phyloP scores from a whole-genome alignment of 2,797 vertebrate genomes.

The Pseudomugil tenellus region DNA sequence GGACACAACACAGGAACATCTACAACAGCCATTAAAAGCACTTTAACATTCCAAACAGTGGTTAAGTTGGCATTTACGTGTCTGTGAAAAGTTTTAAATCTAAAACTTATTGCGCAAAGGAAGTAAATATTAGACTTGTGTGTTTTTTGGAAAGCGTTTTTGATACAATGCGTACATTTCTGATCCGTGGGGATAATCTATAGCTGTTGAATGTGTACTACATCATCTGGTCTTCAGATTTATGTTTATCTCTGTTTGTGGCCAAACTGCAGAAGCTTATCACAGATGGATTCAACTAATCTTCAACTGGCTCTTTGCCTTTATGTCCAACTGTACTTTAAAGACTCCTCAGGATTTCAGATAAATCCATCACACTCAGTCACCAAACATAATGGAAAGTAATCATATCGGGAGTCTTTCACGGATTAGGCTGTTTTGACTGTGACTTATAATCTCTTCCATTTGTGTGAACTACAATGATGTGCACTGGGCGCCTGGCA shows the following conservation, averaged over 20 bases:
- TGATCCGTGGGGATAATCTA: slow-evolving; percentile 65
- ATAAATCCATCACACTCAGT: slow-evolving; percentile 75
- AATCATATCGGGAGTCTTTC: slow-evolving; percentile 82
- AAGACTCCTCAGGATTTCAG: slow-evolving; percentile 74
- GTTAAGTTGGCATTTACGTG: neutral
- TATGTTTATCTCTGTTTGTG: slow-evolving; percentile 73
- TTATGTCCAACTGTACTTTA: slow-evolving; percentile 75
- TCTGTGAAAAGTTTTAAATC: slow-evolving; percentile 28
- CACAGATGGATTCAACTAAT: slow-evolving; percentile 74
- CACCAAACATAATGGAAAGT: slow-evolving; percentile 78
- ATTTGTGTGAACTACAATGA: slow-evolving; percentile 81
- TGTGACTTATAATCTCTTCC: slow-evolving; percentile 79
- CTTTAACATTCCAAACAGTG: slow-evolving; percentile 8
- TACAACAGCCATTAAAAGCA: slow-evolving; percentile 30
- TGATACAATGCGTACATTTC: slow-evolving; percentile 53
- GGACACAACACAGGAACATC: slow-evolving; percentile 36
- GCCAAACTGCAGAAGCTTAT: slow-evolving; percentile 74
- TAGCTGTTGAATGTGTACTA: slow-evolving; percentile 56
- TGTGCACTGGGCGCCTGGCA: slow-evolving; percentile 71
- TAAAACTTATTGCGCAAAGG: slow-evolving; percentile 2
- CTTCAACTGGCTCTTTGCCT: slow-evolving; percentile 73
- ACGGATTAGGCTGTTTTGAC: slow-evolving; percentile 80
- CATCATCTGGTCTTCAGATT: slow-evolving; percentile 71
- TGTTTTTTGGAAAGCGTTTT: slow-evolving; percentile 34
- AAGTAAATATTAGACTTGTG: slow-evolving; percentile 23